A percentile compares a stretch with the other conserved stretches of the same genome.
Conservation (phyloP, 1,140 invertebrate species). For the Hypsibius dujardini region DNA sequence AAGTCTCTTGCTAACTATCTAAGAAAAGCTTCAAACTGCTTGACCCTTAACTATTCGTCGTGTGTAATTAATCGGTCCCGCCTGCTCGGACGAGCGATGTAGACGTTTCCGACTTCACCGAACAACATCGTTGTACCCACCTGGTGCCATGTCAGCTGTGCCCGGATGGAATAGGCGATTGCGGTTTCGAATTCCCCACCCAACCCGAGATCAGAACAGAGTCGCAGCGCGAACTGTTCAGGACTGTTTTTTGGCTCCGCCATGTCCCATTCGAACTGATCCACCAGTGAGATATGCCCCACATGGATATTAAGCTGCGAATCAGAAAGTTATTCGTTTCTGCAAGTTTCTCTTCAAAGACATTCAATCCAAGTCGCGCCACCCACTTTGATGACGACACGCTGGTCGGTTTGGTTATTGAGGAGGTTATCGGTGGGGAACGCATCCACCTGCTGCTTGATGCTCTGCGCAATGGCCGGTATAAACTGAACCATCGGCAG, state of each 20-base stretch:
- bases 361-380: too few relatives aligned
- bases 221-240: slow-evolving; percentile 85
- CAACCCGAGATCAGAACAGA: slow-evolving; percentile 86
- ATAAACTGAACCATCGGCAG: slow-evolving; percentile 89
- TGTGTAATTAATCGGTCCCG: too few relatives aligned
- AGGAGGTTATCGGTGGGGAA: slow-evolving; percentile 62
- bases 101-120: too few relatives aligned
- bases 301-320: slow-evolving; percentile 84
- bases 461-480: slow-evolving; percentile 83
- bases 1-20: too few relatives aligned
- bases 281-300: slow-evolving; percentile 92
- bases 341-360: neutral
- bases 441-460: slow-evolving; percentile 85
- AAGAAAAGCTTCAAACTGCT: too few relatives aligned
- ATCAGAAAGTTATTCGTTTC: slow-evolving; percentile 20
- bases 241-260: slow-evolving; percentile 91
- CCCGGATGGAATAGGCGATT: slow-evolving; percentile 90
- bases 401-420: slow-evolving; percentile 63
- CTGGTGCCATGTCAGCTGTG: slow-evolving; percentile 87
- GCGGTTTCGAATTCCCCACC: slow-evolving; percentile 98
- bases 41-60: too few relatives aligned
- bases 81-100: too few relatives aligned
- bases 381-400: slow-evolving; percentile 73
- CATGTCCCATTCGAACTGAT: slow-evolving; percentile 99
- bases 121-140: too few relatives aligned